A percentile compares a stretch with the other conserved stretches of the same genome.
Conservation (phyloP, 2,797 vertebrate genomes). For the Pseudochirops cupreus region DNA sequence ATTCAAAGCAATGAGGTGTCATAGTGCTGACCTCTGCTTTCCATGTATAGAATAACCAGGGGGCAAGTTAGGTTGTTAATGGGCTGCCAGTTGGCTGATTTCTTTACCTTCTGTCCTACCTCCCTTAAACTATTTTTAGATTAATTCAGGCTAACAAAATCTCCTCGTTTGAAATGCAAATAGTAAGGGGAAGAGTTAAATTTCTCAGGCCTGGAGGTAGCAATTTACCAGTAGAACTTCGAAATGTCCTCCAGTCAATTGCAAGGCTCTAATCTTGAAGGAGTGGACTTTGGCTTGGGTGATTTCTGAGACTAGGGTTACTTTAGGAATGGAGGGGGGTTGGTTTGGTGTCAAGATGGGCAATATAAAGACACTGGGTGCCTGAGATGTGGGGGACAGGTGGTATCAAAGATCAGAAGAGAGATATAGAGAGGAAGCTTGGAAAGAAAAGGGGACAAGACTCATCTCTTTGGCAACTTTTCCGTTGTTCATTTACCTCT, state of each 20-base stretch:
- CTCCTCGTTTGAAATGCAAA: background rate
- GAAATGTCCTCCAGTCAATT: background rate
- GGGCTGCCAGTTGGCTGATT: background rate
- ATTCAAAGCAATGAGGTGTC: background rate
- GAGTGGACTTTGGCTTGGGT: background rate
- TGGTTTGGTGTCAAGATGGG: background rate
- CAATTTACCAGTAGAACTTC: background rate
- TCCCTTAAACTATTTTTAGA: background rate
- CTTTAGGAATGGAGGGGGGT: background rate
- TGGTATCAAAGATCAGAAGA: background rate
- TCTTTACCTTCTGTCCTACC: background rate
- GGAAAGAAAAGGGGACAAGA: background rate
- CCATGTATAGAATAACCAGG: background rate
- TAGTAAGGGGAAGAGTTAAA: background rate
- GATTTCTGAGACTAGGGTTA: background rate
- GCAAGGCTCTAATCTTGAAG: background rate
- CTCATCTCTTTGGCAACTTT: background rate
- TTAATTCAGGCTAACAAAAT: background rate
- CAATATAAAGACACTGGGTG: background rate
- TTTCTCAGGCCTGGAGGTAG: background rate
- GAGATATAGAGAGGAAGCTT: background rate
- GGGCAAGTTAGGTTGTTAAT: background rate
- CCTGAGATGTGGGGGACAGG: background rate
- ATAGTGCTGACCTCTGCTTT: background rate
- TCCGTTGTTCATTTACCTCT: background rate